Conservation (phyloP, 2,797 vertebrate genomes). For the Acipenser ruthenus region DNA sequence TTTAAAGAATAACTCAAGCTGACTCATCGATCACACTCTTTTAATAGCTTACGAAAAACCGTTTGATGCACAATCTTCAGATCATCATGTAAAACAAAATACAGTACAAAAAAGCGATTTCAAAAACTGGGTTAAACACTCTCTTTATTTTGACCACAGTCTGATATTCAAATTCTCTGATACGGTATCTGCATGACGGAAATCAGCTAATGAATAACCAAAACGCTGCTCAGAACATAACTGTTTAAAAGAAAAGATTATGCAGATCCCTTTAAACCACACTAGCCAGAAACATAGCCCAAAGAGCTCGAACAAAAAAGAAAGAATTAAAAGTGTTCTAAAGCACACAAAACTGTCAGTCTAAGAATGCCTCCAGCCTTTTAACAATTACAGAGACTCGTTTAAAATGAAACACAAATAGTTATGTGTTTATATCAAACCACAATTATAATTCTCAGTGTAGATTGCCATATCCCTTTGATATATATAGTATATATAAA, state of each 20-base stretch:
- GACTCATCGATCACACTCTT: too few relatives aligned
- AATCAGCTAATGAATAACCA: conserved; percentile 36
- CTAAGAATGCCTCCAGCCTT: conserved; percentile 66
- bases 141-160: too few relatives aligned
- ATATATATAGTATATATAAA: conserved; percentile 79
- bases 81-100: too few relatives aligned
- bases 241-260: conserved; percentile 40
- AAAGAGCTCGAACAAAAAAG: conserved; percentile 40
- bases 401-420: conserved; percentile 74
- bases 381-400: conserved; percentile 67
- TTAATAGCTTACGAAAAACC: too few relatives aligned
- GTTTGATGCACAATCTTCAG: too few relatives aligned
- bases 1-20: too few relatives aligned
- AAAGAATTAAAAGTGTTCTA: conserved; percentile 65
- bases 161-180: too few relatives aligned
- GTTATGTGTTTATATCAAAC: conserved; percentile 48
- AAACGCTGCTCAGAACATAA: conserved; percentile 39
- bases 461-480: conserved; percentile 44
- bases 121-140: too few relatives aligned
- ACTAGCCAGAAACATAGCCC: too few relatives aligned
- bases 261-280: conserved; percentile 32
- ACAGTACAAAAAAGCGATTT: too few relatives aligned
- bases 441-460: conserved; percentile 59
- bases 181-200: too few relatives aligned
- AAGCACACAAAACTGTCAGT: conserved; percentile 65